Percentiles rank a stretch among this genome's conserved stretches.
Conservation (phyloP, 2,888 invertebrate genomes). For the Colletes collaris region DNA sequence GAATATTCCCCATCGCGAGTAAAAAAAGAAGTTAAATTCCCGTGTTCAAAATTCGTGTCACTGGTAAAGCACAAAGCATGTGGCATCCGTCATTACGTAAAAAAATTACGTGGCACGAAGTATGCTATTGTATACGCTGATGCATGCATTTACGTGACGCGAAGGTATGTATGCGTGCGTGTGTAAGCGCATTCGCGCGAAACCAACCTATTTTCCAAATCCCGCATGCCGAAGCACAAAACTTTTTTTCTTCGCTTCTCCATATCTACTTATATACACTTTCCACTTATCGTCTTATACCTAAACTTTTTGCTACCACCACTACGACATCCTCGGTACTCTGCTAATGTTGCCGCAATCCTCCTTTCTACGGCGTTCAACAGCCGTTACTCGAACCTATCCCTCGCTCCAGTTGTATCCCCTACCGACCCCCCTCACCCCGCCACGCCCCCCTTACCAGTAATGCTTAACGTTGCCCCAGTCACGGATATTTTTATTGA, state of each 20-base stretch:
- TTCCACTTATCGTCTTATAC: constrained; percentile 69
- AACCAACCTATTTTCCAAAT: constrained; percentile 37
- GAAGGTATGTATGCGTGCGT: constrained; percentile 8
- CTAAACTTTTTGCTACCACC: constrained; percentile 58
- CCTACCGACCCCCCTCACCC: constrained; percentile 4
- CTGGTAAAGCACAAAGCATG: constrained; percentile 57
- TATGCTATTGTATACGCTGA: constrained; percentile 50
- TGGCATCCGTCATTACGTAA: constrained; percentile 63
- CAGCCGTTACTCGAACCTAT: constrained; percentile 14
- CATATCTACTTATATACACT: constrained; percentile 64
- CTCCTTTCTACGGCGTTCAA: constrained; percentile 47
- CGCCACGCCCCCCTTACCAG: not conserved
- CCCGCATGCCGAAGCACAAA: constrained; percentile 59
- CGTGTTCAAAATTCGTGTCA: constrained; percentile 60
- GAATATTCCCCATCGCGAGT: constrained; percentile 13
- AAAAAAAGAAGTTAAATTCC: constrained; percentile 43
- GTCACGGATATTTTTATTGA: constrained; percentile 50
- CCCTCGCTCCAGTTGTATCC: not conserved
- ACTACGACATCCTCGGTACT: constrained; percentile 55
- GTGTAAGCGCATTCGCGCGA: not conserved
- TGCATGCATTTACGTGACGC: constrained; percentile 13
- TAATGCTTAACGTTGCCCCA: constrained; percentile 57
- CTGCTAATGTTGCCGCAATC: constrained; percentile 62
- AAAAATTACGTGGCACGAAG: constrained; percentile 56
- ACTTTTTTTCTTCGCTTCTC: constrained; percentile 66